Evolutionary conservation across 2,113 vertebrate genomes (phyloP).

Genomic region (cattle (Bos taurus)): ARS-UCD2.0 NC_037342.1:77231001-77231500

Average conservation of each 20-base stretch:
- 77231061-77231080: neutral
- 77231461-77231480: neutral
- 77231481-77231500: neutral
- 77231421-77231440: neutral
- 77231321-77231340: neutral
- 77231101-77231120: neutral
- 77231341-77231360: neutral
- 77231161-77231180: neutral
- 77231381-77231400: neutral
- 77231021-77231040: neutral
- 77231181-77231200: neutral
- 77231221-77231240: neutral
- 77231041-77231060: neutral
- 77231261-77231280: neutral
- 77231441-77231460: neutral
- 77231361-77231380: neutral
- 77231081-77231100: neutral
- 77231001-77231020: neutral
- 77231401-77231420: neutral
- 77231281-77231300: neutral
- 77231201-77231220: neutral
- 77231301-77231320: neutral
- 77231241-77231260: neutral
- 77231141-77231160: neutral
- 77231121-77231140: neutral